These are phyloP conservation scores for Temnothorax longispinosus DNA, from an alignment of 1,140 invertebrate species.

Conservation along the genomic window DNA sequence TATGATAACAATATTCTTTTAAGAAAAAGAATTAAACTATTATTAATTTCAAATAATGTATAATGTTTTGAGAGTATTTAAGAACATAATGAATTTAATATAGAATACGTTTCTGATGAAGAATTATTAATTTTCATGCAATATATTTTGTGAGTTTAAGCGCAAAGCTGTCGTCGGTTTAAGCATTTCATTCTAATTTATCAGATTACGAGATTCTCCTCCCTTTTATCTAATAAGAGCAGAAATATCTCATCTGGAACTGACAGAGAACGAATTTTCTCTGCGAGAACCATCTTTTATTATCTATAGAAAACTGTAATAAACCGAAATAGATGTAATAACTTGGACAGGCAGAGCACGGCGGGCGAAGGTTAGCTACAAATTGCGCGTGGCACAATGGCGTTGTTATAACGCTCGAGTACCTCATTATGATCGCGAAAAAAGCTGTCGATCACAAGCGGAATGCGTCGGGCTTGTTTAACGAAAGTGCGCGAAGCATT, in stretches of 20 bases:
- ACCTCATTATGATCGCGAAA: conserved; percentile 68
- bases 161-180: background rate
- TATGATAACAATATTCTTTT: background rate
- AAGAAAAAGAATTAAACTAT: background rate
- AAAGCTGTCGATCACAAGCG: conserved; percentile 67
- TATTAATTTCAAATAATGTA: too few species aligned
- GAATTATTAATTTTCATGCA: background rate
- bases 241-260: conserved; percentile 13
- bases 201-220: conserved; percentile 10
- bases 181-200: conserved; percentile 8
- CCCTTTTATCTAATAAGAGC: conserved; percentile 13
- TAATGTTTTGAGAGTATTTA: too few species aligned
- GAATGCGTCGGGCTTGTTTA: conserved; percentile 63
- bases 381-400: conserved; percentile 70
- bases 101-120: background rate
- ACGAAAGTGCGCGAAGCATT: conserved; percentile 47
- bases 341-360: conserved; percentile 42
- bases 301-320: conserved; percentile 61
- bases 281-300: background rate
- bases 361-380: conserved; percentile 54
- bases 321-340: conserved; percentile 70
- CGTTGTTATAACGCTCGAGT: conserved; percentile 67
- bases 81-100: too few species aligned
- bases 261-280: conserved; percentile 19
- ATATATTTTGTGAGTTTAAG: conserved; percentile 9